Percentiles rank a stretch among this genome's conserved stretches.
These are phyloP conservation scores for Phaethornis superciliosus DNA, from an alignment of 2,113 vertebrate genomes.

Conservation along the genomic window DNA sequence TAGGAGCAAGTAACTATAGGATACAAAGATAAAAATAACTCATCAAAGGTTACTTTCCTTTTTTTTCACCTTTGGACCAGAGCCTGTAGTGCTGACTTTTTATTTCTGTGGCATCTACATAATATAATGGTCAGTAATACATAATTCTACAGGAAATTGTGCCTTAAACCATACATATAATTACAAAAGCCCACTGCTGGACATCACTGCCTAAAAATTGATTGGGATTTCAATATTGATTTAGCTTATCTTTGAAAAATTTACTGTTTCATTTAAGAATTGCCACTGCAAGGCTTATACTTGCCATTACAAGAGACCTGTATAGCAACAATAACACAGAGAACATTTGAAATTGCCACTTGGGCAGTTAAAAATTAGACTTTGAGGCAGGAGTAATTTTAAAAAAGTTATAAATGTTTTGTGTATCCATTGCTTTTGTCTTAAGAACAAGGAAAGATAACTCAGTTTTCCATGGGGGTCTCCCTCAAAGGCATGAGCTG, in stretches of 20 bases:
- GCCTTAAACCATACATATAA: neutral
- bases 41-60: neutral
- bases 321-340: neutral
- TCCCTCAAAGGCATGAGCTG: neutral
- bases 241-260: neutral
- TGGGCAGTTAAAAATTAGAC: neutral
- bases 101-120: neutral
- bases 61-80: neutral
- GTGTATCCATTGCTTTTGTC: neutral
- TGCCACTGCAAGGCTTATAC: neutral
- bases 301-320: neutral
- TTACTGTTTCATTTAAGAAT: neutral
- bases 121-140: neutral
- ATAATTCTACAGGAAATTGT: neutral
- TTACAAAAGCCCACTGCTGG: rapidly evolving
- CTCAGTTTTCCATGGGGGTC: neutral
- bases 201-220: neutral
- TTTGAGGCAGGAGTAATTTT: neutral
- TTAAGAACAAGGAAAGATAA: neutral
- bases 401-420: neutral
- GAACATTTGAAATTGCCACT: neutral
- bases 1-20: neutral
- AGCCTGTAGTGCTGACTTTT: neutral
- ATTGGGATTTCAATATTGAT: neutral
- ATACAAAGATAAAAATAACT: neutral